These are phyloP conservation scores for Centropus bengalensis DNA, from an alignment of 2,113 vertebrate genomes.

Conservation along the genomic window DNA sequence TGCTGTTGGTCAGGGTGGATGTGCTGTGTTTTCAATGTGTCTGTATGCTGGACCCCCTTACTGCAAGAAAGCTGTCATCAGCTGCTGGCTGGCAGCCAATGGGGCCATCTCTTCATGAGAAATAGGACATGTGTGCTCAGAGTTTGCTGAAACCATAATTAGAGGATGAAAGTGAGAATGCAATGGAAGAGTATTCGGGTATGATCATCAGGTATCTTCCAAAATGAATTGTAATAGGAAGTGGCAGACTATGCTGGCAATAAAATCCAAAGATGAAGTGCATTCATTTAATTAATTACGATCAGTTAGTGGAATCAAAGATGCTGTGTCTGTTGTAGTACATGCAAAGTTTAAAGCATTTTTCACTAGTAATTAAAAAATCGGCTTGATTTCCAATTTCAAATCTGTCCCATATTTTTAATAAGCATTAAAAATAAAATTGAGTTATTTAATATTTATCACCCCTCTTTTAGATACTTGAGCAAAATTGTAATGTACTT, in stretches of 20 bases:
- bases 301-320: neutral
- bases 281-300: slow-evolving; percentile 37
- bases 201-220: neutral
- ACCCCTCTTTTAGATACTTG: neutral
- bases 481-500: neutral
- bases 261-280: neutral
- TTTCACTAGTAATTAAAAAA: slow-evolving; percentile 21
- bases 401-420: neutral
- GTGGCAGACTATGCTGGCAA: slow-evolving; percentile 17
- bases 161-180: neutral
- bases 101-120: neutral
- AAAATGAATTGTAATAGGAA: neutral
- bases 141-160: neutral
- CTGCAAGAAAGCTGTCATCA: neutral
- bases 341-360: slow-evolving; percentile 43
- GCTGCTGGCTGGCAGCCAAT: neutral
- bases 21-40: neutral
- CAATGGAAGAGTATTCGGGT: neutral
- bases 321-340: neutral
- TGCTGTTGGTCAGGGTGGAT: neutral
- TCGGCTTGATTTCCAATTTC: neutral
- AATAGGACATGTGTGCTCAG: rapidly evolving
- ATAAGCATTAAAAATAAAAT: slow-evolving; percentile 9
- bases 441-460: neutral
- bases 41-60: neutral